phyloP scores from a whole-genome alignment of 2,113 vertebrate species.

The Podilymbus podiceps region DNA sequence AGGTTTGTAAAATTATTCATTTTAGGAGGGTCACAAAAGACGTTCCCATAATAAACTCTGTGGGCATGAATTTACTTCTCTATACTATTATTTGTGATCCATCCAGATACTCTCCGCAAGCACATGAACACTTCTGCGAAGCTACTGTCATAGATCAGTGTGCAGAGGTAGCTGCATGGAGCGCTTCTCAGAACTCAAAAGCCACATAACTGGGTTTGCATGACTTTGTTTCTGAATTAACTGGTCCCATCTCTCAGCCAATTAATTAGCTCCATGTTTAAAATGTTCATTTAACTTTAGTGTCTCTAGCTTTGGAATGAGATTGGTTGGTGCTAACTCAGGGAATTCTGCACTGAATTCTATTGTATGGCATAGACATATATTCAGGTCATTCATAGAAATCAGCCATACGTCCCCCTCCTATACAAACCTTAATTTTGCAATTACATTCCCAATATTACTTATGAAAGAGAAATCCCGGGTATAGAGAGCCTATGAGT shows the following conservation, averaged over 20 bases:
- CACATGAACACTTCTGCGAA: neutral
- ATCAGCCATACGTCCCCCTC: neutral
- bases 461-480: neutral
- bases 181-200: neutral
- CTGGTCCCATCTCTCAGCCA: neutral
- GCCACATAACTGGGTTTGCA: neutral
- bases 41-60: neutral
- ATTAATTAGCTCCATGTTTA: neutral
- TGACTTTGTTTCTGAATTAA: neutral
- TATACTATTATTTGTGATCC: neutral
- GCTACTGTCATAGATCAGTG: neutral
- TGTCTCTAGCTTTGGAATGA: neutral
- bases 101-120: neutral
- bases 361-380: rapidly evolving
- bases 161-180: neutral
- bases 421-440: neutral
- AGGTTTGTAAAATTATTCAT: neutral
- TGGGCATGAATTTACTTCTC: neutral
- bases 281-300: neutral
- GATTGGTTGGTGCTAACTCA: neutral
- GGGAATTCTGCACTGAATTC: neutral
- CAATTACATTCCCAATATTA: neutral
- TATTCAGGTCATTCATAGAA: neutral
- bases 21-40: neutral
- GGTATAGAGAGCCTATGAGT: neutral